These are phyloP conservation scores for Platygyra sinensis DNA, from an alignment of 64 coral and sea anemone genomes.

Conservation along the genomic window DNA sequence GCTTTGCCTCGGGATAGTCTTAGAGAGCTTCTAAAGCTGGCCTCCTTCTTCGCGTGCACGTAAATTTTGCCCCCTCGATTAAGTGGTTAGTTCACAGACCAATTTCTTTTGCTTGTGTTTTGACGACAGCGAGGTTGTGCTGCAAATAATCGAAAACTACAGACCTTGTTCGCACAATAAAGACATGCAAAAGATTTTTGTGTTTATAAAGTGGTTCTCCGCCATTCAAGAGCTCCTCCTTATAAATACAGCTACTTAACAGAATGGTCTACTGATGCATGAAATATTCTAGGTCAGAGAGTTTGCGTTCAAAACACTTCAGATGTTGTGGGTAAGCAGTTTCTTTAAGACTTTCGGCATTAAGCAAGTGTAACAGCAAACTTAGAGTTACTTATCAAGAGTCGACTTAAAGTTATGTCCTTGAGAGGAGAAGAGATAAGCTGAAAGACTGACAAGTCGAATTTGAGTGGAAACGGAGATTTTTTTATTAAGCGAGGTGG, in stretches of 20 bases:
- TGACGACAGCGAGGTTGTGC: not conserved
- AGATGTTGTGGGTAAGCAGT: not conserved
- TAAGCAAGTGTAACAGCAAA: too few species aligned
- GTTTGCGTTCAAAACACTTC: not conserved
- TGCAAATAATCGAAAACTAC: too few species aligned
- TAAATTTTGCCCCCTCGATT: not conserved
- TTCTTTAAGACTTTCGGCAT: not conserved
- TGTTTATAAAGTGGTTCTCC: not conserved
- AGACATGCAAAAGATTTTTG: not conserved
- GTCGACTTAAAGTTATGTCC: too few species aligned
- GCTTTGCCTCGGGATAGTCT: not conserved
- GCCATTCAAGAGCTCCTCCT: not conserved
- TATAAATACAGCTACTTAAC: not conserved
- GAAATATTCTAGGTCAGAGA: not conserved
- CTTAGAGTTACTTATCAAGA: too few species aligned
- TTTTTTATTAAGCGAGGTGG: too few species aligned
- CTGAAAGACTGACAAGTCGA: too few species aligned
- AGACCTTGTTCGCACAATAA: not conserved
- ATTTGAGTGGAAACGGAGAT: too few species aligned
- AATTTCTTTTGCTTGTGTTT: not conserved
- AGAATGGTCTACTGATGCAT: not conserved
- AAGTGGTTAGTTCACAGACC: too few species aligned
- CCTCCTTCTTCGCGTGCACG: not conserved
- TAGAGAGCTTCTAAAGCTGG: not conserved
- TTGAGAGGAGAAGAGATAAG: too few species aligned